phyloP scores from a whole-genome alignment of 2,888 invertebrate genomes.

The Hypselothyrea guttata region DNA sequence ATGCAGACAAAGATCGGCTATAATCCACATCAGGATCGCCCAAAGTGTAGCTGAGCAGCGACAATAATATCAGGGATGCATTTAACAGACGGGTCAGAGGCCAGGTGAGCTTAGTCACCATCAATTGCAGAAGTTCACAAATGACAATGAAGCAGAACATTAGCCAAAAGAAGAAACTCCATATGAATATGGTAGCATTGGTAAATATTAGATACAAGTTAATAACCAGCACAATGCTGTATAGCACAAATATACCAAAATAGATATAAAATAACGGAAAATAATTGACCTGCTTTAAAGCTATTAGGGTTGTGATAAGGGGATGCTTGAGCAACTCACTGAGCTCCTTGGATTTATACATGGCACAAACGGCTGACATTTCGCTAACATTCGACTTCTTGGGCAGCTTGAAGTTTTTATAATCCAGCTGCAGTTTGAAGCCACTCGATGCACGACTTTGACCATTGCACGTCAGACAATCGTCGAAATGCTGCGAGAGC shows the following conservation, averaged over 20 bases:
- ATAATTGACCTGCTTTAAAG: slow-evolving; percentile 88
- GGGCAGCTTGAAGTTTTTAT: slow-evolving; percentile 84
- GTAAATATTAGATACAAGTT: slow-evolving; percentile 4
- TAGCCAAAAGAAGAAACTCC: background rate
- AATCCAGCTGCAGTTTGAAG: slow-evolving; percentile 88
- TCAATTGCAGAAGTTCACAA: background rate
- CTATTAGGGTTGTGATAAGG: slow-evolving; percentile 89
- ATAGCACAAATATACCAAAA: background rate
- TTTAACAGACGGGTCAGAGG: background rate
- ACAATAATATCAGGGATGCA: background rate
- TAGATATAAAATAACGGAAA: background rate
- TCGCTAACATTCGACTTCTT: slow-evolving; percentile 85
- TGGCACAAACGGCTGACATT: slow-evolving; percentile 81
- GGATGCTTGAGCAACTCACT: slow-evolving; percentile 89
- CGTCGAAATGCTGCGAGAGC: slow-evolving; percentile 87
- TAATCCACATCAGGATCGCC: background rate
- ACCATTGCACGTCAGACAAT: slow-evolving; percentile 86
- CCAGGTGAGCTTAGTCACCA: background rate
- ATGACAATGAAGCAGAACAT: background rate
- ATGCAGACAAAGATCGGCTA: slow-evolving; percentile 17
- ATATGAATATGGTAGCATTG: fast-evolving
- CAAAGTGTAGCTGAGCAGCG: background rate
- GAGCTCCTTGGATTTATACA: slow-evolving; percentile 86
- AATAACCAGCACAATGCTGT: background rate
- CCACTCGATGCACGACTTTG: slow-evolving; percentile 85